Conservation (phyloP, 2,888 invertebrate genomes). For the Ectemnius cavifrons region DNA sequence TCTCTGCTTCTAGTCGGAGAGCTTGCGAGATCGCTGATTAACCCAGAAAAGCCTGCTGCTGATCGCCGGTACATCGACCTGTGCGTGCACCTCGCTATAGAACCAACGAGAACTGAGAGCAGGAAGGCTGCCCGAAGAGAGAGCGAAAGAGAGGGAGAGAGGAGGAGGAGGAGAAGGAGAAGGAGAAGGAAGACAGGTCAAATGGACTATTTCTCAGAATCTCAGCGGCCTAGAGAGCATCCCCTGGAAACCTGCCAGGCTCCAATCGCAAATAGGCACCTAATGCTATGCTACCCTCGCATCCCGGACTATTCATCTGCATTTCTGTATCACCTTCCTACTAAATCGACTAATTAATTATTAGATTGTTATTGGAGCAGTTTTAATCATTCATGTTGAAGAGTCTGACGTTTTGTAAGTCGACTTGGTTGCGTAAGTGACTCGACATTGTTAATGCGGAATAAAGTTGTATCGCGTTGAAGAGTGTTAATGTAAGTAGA, state of each 20-base stretch:
- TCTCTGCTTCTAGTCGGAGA: conserved; percentile 7
- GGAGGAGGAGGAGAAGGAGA: background rate
- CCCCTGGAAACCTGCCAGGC: conserved; percentile 62
- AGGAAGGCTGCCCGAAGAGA: background rate
- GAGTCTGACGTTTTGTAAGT: too few relatives aligned
- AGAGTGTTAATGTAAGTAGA: too few relatives aligned
- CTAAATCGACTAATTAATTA: conserved; percentile 11
- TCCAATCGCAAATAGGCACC: conserved; percentile 56
- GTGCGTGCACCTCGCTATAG: conserved; percentile 32
- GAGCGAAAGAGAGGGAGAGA: conserved; percentile 7
- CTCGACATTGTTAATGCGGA: too few relatives aligned
- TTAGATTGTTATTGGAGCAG: too few relatives aligned
- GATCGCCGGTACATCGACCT: conserved; percentile 64
- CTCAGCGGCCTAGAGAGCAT: conserved; percentile 56
- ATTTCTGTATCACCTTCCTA: conserved; percentile 35
- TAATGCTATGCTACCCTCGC: conserved; percentile 40
- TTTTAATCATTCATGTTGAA: too few relatives aligned
- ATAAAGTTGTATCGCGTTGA: too few relatives aligned
- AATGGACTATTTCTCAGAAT: conserved; percentile 61
- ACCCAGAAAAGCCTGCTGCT: conserved; percentile 64
- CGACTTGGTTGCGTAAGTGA: too few relatives aligned
- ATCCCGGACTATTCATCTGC: too few relatives aligned
- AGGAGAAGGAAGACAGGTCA: conserved; percentile 22
- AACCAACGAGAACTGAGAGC: conserved; percentile 18
- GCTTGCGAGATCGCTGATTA: conserved; percentile 60